Percentiles rank a stretch among this genome's conserved stretches.
Conservation (phyloP, 1,140 invertebrate genomes). For the Hylaeus anthracinus region DNA sequence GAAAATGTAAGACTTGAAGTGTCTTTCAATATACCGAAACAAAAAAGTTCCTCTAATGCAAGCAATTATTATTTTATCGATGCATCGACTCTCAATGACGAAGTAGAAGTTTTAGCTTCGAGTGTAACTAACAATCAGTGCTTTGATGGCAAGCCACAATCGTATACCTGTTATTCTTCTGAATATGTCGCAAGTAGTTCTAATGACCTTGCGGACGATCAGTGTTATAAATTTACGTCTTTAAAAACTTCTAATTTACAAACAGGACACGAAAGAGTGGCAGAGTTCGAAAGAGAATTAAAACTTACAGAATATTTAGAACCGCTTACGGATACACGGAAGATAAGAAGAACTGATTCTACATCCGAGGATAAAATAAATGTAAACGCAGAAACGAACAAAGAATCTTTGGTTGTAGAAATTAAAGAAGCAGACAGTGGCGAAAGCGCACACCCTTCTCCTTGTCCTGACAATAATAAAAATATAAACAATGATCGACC, state of each 20-base stretch:
- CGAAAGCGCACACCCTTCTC: constrained; percentile 76
- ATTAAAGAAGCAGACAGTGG: constrained; percentile 79
- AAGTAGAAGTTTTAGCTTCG: constrained; percentile 78
- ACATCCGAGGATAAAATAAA: constrained; percentile 54
- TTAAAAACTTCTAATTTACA: constrained; percentile 55
- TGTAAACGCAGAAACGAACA: constrained; percentile 60
- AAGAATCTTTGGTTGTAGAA: constrained; percentile 76
- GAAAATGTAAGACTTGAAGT: constrained; percentile 14
- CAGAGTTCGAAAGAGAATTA: constrained; percentile 70
- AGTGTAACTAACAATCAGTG: constrained; percentile 42
- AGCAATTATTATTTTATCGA: constrained; percentile 87
- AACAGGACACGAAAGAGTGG: constrained; percentile 63
- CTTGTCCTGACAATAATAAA: constrained; percentile 75
- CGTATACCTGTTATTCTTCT: constrained; percentile 47
- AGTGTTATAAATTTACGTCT: constrained; percentile 51
- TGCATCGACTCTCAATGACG: constrained; percentile 87
- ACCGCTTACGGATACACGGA: constrained; percentile 65
- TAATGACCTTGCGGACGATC: constrained; percentile 27
- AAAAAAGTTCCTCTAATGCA: constrained; percentile 68
- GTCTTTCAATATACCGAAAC: constrained; percentile 41
- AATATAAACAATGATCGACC: constrained; percentile 47
- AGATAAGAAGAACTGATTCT: constrained; percentile 67
- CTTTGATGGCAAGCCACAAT: constrained; percentile 6
- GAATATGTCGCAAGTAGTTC: constrained; percentile 45
- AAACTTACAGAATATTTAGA: constrained; percentile 71